phyloP scores from a whole-genome alignment of 2,113 vertebrate genomes.

The Falco punctatus region DNA sequence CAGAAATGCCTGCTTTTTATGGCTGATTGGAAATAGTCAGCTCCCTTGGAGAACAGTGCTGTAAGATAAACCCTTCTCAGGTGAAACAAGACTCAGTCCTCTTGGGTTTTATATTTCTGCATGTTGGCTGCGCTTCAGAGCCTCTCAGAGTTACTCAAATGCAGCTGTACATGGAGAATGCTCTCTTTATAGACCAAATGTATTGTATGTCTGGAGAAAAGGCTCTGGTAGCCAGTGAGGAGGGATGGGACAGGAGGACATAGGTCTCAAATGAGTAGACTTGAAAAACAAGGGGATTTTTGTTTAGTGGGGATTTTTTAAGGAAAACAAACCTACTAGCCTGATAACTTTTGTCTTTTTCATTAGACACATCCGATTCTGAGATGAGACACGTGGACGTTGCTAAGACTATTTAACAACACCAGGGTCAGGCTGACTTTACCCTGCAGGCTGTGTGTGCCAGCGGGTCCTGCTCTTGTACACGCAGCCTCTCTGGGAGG shows the following conservation, averaged over 20 bases:
- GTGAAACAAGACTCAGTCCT: constrained; percentile 33
- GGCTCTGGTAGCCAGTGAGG: background rate
- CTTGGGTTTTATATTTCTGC: constrained; percentile 53
- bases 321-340: background rate
- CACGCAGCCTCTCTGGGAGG: background rate
- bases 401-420: background rate
- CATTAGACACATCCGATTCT: background rate
- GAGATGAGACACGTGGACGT: background rate
- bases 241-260: background rate
- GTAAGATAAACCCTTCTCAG: background rate
- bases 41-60: background rate
- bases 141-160: background rate
- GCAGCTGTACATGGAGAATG: constrained; percentile 49
- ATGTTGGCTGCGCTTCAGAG: constrained; percentile 46
- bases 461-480: background rate
- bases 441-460: background rate
- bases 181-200: constrained; percentile 25
- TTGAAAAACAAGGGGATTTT: background rate
- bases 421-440: background rate
- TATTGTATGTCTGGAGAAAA: constrained; percentile 33
- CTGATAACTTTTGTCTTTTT: background rate
- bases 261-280: background rate
- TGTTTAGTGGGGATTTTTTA: background rate
- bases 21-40: background rate
- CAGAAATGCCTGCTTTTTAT: background rate